These are phyloP conservation scores for Cherax quadricarinatus DNA, from an alignment of 1,140 invertebrate genomes.

Conservation along the genomic window DNA sequence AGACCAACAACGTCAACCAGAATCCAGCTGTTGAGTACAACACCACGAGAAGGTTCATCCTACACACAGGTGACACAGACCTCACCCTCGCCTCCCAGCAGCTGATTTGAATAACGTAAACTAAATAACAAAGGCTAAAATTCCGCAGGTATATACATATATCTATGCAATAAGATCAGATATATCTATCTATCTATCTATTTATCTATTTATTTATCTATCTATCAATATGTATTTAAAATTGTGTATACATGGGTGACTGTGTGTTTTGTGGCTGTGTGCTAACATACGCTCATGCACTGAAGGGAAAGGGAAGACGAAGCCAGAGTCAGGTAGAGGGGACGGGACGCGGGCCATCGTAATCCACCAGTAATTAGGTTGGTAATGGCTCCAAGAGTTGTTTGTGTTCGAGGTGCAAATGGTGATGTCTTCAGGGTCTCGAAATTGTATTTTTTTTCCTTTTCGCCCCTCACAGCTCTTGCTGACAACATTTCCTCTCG, in stretches of 20 bases:
- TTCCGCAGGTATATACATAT: too few species aligned
- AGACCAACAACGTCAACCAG: too few species aligned
- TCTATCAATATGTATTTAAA: slow-evolving; percentile 18
- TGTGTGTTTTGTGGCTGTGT: not conserved
- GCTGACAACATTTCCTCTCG: not conserved
- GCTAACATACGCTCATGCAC: not conserved
- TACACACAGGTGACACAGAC: too few species aligned
- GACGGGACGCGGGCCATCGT: not conserved
- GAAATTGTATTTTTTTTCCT: slow-evolving; percentile 21
- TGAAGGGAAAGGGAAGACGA: not conserved
- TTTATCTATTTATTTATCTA: too few species aligned
- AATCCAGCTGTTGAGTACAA: too few species aligned
- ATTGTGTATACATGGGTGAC: slow-evolving; percentile 32
- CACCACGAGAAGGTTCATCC: too few species aligned
- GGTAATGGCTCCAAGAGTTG: slow-evolving; percentile 29
- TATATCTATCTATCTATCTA: too few species aligned
- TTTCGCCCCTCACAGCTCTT: not conserved
- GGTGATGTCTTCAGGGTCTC: not conserved
- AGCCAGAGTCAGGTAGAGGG: not conserved
- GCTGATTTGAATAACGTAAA: too few species aligned
- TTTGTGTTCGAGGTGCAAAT: slow-evolving; percentile 41
- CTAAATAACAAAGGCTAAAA: too few species aligned
- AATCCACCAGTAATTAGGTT: slow-evolving; percentile 40
- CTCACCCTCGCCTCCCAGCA: too few species aligned
- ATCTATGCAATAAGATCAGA: too few species aligned